phyloP scores from a whole-genome alignment of 2,113 vertebrate species.

The Chitala chitala region DNA sequence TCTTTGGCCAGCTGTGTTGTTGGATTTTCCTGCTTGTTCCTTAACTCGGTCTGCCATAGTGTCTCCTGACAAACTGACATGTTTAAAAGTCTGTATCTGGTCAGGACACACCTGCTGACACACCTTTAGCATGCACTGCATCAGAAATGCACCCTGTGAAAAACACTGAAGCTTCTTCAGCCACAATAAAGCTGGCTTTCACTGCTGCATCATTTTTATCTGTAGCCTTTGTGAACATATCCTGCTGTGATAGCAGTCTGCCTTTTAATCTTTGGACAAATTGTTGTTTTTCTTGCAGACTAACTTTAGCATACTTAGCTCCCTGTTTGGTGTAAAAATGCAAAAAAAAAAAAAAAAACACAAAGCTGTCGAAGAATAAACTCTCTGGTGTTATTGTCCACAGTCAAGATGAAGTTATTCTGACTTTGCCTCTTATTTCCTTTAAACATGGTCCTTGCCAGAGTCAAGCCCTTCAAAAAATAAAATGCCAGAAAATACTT shows the following conservation, averaged over 20 bases:
- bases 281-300: conserved; percentile 37
- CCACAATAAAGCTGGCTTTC: conserved; percentile 44
- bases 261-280: conserved; percentile 42
- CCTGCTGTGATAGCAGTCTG: conserved; percentile 30
- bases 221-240: conserved; percentile 32
- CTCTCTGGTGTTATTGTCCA: too few species aligned
- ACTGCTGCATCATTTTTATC: conserved; percentile 38
- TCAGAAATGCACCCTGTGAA: conserved; percentile 31
- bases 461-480: conserved; percentile 81
- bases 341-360: neutral
- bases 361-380: too few species aligned
- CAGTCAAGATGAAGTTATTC: conserved; percentile 96
- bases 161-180: conserved; percentile 42
- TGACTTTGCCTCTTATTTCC: conserved; percentile 95
- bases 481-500: neutral
- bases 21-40: too few species aligned
- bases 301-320: conserved; percentile 35
- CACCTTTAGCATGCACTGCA: conserved; percentile 36
- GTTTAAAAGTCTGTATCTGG: too few species aligned
- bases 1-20: conserved; percentile 38
- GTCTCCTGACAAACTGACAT: too few species aligned
- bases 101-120: conserved; percentile 44
- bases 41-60: too few species aligned
- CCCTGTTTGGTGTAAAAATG: conserved; percentile 33
- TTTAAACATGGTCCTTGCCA: conserved; percentile 97